phyloP scores from a whole-genome alignment of 2,888 invertebrate genomes.

The Parasteatoda lunata region DNA sequence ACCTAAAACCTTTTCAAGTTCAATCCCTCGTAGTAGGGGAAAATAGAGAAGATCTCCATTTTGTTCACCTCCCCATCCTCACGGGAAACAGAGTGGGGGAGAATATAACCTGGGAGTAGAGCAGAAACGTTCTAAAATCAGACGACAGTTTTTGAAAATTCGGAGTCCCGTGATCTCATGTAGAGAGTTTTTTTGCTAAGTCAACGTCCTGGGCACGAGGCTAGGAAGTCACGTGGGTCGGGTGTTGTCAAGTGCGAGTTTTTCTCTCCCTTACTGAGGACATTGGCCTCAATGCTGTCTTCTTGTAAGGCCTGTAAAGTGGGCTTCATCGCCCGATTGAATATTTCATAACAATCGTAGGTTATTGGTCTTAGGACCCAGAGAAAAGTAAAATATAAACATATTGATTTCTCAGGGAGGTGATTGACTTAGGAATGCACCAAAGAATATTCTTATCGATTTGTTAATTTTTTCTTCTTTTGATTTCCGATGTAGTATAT shows the following conservation, averaged over 20 bases:
- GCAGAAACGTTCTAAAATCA: neutral
- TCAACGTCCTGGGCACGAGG: conserved; percentile 66
- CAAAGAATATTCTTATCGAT: no score
- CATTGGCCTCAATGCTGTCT: conserved; percentile 27
- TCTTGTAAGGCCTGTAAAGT: conserved; percentile 24
- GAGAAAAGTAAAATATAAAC: conserved; percentile 24
- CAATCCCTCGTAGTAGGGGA: conserved; percentile 6
- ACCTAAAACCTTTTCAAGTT: conserved; percentile 48
- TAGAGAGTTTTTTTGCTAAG: conserved; percentile 14
- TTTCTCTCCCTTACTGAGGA: conserved; percentile 19
- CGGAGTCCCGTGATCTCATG: conserved; percentile 28
- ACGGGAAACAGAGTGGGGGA: conserved; percentile 16
- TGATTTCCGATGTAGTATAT: no score
- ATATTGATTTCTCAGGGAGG: conserved; percentile 29
- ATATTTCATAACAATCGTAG: conserved; percentile 41
- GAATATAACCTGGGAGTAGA: neutral
- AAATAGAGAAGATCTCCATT: conserved; percentile 14
- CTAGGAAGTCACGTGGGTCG: conserved; percentile 62
- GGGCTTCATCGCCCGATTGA: conserved; percentile 47
- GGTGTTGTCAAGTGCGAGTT: conserved; percentile 56
- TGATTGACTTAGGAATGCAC: conserved; percentile 23
- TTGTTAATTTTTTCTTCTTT: no score
- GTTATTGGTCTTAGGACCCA: conserved; percentile 52
- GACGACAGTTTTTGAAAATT: neutral
- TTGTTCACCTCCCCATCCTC: neutral